Evolutionary conservation across 2,113 vertebrate species (phyloP), one percentile per base, ranked within the genome.

Genomic region (Cyprinus carpio): DNA sequence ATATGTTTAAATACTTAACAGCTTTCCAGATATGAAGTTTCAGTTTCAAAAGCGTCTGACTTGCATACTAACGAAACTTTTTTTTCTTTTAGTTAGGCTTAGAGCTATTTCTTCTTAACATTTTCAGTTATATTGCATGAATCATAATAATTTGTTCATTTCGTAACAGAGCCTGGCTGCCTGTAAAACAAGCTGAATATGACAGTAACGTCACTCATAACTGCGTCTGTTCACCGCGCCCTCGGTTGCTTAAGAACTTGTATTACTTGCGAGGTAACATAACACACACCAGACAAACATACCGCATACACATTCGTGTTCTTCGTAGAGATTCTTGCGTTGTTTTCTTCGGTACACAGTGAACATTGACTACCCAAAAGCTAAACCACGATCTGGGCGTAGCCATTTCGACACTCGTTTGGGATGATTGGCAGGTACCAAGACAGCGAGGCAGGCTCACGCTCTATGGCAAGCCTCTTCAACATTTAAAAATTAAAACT

Each of bases 371-470:
- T 67, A 40, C n/a, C 8, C 18, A 29, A 25, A 82, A 65, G 60
- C 18, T 23, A 31, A 8, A 67, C 49, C 75, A 64, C 6, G 40
- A 74, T 49, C 34, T 85, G 81, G 88, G 88, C 88, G 88, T 89
- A 84, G 10, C 84, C 15, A 27, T 18, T 12, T 56, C 13, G 15
- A 23, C 90, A 72, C 67, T 74, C 16, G 27, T 23, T 15, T 1
- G 0, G n/a, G 85, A 84, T 93, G 93, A 95, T 90, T 91, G 93
- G 92, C 91, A 91, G 85, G 49, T 92, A 87, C 83, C 62, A 87
- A 90, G 92, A 89, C 92, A 87, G 90, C 89, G 65, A 91, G 91
- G 89, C 91, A 84, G 90, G 92, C 93, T 95, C 93, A 94, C 94
- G 95, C 96, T 51, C 7, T 76, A 18, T 76, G 75, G 75, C 75